Percentiles rank a stretch among this genome's conserved stretches.
These are phyloP conservation scores for Sminthurides aquaticus DNA, from an alignment of 2,888 invertebrate genomes.

Conservation along the genomic window DNA sequence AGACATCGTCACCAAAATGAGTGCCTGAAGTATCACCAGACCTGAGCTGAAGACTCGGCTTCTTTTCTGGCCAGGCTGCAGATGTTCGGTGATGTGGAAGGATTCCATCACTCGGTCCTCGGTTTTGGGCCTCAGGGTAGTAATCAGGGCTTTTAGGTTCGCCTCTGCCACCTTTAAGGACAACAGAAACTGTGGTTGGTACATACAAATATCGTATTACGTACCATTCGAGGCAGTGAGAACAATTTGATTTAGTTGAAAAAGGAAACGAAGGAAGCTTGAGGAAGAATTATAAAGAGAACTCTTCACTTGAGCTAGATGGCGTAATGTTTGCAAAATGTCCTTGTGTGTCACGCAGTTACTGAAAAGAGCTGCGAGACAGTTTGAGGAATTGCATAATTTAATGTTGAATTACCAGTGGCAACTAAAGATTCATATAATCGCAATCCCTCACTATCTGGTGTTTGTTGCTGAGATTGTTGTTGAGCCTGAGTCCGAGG, in stretches of 20 bases:
- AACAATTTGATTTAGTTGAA: not conserved
- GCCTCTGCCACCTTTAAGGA: conserved; percentile 38
- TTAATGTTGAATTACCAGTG: conserved; percentile 29
- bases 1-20: conserved; percentile 28
- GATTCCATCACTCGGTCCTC: conserved; percentile 19
- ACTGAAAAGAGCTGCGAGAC: not conserved
- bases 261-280: no score
- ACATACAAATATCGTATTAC: not conserved
- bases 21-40: conserved; percentile 43
- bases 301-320: no score
- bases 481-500: conserved; percentile 6
- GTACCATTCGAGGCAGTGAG: not conserved
- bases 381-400: conserved; percentile 1
- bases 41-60: conserved; percentile 34
- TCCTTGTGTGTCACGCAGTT: not conserved
- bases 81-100: conserved; percentile 39
- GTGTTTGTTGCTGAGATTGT: no score
- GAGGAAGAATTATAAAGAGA: no score
- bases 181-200: no score
- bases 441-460: conserved; percentile 44
- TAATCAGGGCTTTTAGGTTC: conserved; percentile 40
- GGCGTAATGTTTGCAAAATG: no score
- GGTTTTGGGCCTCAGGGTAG: conserved; percentile 15
- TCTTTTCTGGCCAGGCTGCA: conserved; percentile 40
- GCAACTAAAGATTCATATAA: conserved; percentile 44